Base-by-base conservation (phyloP, 2,888 invertebrate genomes). In the Tanypteryx hageni region DNA sequence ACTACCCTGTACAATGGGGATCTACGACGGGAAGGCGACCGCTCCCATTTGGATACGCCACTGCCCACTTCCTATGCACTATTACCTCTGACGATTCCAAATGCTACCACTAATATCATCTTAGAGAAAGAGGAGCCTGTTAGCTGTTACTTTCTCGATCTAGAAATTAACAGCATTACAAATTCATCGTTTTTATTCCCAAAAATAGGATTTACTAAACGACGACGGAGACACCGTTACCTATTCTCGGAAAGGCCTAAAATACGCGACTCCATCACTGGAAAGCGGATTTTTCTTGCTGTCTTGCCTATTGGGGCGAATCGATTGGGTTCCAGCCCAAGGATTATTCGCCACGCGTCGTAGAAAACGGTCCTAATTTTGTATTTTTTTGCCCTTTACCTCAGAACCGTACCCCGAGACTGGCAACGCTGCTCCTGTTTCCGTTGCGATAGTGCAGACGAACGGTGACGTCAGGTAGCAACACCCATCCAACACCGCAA, bases 241-340 rank as follows among this genome's bases (percentile, higher is more conserved):
- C 68, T 68, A n/a, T 76, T 22, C 76, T 22, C 22, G 11, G 44
- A 5, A 68, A 27, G 27, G 27, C 76, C 22, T 27, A 18, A 76
- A 76, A 76, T 76, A 76, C 76, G 76, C 22, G 76, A 76, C 76
- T 13, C 76, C 76, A 13, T 10, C 9, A 4, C 76, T 27, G 76
- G 22, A 76, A 76, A 76, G 22, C 22, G 76, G 27, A 76, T 13
- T 27, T 76, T 27, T 27, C 44, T 44, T 44, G 44, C 76, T 13
- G n/a, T 64, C 64, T 14, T 64, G 64, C 22, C 76, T 76, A 76
- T 76, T 76, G 76, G 76, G 76, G 76, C 76, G 27, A 76, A 76
- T 7, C 76, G 76, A 5, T 44, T 22, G 27, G 13, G 22, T 76
- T 76, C 76, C 76, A 76, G 76, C 22, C 13, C 76, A 76, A 22